Base-by-base conservation (phyloP, 2,113 vertebrate species). In the Arenaria interpres region DNA sequence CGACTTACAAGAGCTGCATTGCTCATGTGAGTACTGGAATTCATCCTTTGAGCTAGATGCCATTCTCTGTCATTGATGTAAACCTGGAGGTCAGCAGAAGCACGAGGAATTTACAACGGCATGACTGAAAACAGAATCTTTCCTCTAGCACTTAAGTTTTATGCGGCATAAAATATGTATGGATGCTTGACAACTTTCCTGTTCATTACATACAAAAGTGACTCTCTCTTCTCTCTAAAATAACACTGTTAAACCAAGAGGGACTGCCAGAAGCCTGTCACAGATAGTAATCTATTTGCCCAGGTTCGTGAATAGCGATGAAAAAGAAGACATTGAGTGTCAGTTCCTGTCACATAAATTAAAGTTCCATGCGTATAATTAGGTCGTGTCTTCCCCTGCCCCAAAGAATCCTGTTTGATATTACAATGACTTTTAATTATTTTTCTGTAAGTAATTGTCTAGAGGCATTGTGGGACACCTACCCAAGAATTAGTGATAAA, bases 121-220 rank as follows among this genome's bases (percentile, higher is more conserved):
- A 27, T 60, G 71, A 92, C 45, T 85, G 80, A 92, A 81, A 81
- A 66, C 81, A 89, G 86, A 93, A 75, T 92, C 51, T 90, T 90
- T 95, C 80, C 68, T 88, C 83, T 30, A 72, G 83, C 69, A 68
- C 57, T 90, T 89, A 94, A 93, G 80, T 94, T 94, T 97, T 93
- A 96, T 79, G 83, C 83, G 90, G 66, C 86, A 96, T 97, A 96
- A 97, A 97, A 92, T 93, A 97, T 94, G 83, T 78, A 96, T 89
- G 76, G 56, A 90, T 85, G 85, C 92, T 78, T 94, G 92, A 96
- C 86, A 95, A 81, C 76, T 95, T 94, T 86, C 81, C 56, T 59
- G 94, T 96, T 97, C 72, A 89, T 90, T 96, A 90, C 72, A 86
- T 66, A 95, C 92, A 97, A 89, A 96, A 97, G 84, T 89, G 79